Conservation (phyloP, 2,888 invertebrate species). For the Physocephala rufipes region DNA sequence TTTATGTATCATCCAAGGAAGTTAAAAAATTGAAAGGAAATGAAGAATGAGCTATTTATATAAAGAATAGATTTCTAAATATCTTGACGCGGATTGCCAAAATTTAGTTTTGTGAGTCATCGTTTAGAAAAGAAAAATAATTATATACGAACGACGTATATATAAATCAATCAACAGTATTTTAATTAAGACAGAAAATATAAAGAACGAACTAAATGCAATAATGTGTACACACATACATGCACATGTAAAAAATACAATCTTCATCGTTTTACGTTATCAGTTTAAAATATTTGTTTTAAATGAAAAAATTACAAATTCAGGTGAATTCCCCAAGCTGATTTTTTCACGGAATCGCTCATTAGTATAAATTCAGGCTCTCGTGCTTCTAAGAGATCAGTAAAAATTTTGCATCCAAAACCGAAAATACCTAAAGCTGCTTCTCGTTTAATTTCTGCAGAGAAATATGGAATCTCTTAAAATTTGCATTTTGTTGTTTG, state of each 20-base stretch:
- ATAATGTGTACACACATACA: background rate
- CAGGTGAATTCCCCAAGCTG: background rate
- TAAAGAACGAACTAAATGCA: no score
- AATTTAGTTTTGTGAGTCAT: no score
- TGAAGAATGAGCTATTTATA: no score
- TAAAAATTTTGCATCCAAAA: background rate
- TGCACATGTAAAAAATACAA: background rate
- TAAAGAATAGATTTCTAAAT: no score
- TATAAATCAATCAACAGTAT: no score
- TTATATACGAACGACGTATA: no score
- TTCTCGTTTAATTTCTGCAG: background rate
- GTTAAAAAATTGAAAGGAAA: no score
- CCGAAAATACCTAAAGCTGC: background rate
- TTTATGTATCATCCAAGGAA: no score
- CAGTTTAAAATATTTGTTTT: no score
- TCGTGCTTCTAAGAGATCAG: background rate
- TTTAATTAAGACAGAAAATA: no score
- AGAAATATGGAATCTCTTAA: slow-evolving; percentile 35
- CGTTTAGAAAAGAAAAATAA: no score
- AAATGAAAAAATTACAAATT: background rate
- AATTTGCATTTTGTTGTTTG: slow-evolving; percentile 32
- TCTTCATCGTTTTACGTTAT: background rate
- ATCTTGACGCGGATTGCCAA: no score
- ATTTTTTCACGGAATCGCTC: background rate
- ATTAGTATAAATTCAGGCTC: slow-evolving; percentile 10